Conservation (phyloP, 2,888 invertebrate genomes). For the Sminthurinus aureus region DNA sequence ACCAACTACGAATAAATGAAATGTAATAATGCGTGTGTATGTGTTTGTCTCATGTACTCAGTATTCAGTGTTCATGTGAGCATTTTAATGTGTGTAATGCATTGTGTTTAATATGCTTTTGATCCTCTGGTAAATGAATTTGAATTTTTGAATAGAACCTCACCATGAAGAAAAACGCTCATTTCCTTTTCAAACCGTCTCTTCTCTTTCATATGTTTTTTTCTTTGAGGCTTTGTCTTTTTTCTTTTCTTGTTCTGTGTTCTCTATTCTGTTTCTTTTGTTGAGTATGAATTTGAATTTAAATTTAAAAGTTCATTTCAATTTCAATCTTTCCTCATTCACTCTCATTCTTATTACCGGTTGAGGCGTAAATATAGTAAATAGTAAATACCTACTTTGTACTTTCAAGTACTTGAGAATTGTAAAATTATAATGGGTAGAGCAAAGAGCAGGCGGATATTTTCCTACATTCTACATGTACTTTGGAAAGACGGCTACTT, state of each 20-base stretch:
- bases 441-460: not conserved
- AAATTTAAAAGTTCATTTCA: not conserved
- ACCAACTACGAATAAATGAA: not conserved
- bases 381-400: not conserved
- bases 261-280: not conserved
- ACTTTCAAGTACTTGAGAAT: not conserved
- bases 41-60: too few relatives aligned
- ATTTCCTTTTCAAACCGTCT: not conserved
- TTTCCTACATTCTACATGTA: not conserved
- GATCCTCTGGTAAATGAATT: too few relatives aligned
- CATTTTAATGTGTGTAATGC: too few relatives aligned
- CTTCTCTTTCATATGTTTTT: not conserved
- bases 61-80: too few relatives aligned
- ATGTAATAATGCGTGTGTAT: not conserved
- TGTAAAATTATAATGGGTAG: not conserved
- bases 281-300: not conserved
- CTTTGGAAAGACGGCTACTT: not conserved
- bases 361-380: not conserved
- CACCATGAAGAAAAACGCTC: not conserved
- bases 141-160: not conserved
- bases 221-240: not conserved
- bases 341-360: not conserved
- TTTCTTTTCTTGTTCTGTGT: not conserved
- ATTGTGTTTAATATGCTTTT: too few relatives aligned
- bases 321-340: not conserved